Evolutionary conservation across 2,797 vertebrate species (phyloP).

Genomic region (Trichosurus vulpecula): DNA sequence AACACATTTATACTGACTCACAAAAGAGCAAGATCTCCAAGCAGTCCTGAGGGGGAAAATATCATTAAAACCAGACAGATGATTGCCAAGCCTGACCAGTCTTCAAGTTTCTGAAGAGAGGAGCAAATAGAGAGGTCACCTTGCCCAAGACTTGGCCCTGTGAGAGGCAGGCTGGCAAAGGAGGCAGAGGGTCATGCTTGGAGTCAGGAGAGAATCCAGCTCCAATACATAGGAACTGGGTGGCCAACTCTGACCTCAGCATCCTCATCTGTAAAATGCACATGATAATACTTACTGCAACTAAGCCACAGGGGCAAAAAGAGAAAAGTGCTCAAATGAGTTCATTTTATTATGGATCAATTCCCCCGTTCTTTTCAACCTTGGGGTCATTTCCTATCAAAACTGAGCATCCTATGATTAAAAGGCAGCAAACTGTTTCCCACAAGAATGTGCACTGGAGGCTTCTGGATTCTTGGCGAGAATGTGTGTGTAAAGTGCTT

Average conservation of each 20-base stretch:
- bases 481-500: background rate
- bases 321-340: background rate
- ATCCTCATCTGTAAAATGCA: background rate
- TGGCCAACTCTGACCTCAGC: background rate
- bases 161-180: background rate
- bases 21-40: background rate
- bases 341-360: background rate
- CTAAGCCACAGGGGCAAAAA: background rate
- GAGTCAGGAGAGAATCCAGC: background rate
- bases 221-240: background rate
- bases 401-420: slow-evolving; percentile 26
- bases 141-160: background rate
- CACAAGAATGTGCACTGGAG: background rate
- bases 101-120: slow-evolving; percentile 49
- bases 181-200: background rate
- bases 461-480: background rate
- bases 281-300: background rate
- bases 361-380: background rate
- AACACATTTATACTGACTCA: too few species aligned
- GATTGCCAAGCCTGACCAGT: slow-evolving; percentile 38
- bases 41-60: background rate
- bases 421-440: background rate
- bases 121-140: background rate
- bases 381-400: slow-evolving; percentile 23
- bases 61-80: slow-evolving; percentile 39